Evolutionary conservation across 1,140 invertebrate genomes (phyloP).

Genomic region (Heliconius himera): DNA sequence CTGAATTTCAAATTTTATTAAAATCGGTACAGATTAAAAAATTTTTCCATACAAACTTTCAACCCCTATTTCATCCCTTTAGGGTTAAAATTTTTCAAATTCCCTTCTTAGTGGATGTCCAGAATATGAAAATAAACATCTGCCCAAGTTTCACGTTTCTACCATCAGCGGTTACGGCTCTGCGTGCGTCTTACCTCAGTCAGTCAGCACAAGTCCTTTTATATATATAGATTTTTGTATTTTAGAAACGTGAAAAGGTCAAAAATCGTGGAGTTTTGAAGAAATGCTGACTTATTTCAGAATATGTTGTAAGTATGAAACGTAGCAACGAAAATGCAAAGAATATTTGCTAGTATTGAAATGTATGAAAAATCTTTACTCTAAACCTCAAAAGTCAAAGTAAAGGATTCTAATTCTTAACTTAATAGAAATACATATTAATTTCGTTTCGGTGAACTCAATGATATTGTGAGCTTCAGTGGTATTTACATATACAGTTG

Average conservation of each 20-base stretch:
- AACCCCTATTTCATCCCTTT: too few relatives aligned
- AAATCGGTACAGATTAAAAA: too few relatives aligned
- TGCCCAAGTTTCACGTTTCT: too few relatives aligned
- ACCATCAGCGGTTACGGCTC: too few relatives aligned
- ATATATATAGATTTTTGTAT: too few relatives aligned
- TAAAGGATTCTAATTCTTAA: constrained; percentile 13
- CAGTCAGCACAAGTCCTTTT: too few relatives aligned
- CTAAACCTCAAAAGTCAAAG: background rate
- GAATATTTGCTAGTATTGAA: constrained; percentile 20
- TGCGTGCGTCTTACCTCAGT: too few relatives aligned
- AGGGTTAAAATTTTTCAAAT: too few relatives aligned
- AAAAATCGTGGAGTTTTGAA: background rate
- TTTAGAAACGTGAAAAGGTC: background rate
- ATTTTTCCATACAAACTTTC: too few relatives aligned
- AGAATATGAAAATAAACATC: too few relatives aligned
- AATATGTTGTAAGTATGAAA: constrained; percentile 5
- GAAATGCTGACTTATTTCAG: constrained; percentile 4
- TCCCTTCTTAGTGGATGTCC: too few relatives aligned
- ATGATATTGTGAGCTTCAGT: background rate
- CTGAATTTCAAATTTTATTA: too few relatives aligned
- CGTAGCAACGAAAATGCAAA: constrained; percentile 14
- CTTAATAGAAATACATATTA: background rate
- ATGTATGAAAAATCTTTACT: constrained; percentile 22
- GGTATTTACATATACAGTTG: background rate
- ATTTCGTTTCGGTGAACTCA: background rate